Evolutionary conservation across 1,140 invertebrate genomes (phyloP), one percentile per base, ranked within the genome.

Genomic region (Popillia japonica): DNA sequence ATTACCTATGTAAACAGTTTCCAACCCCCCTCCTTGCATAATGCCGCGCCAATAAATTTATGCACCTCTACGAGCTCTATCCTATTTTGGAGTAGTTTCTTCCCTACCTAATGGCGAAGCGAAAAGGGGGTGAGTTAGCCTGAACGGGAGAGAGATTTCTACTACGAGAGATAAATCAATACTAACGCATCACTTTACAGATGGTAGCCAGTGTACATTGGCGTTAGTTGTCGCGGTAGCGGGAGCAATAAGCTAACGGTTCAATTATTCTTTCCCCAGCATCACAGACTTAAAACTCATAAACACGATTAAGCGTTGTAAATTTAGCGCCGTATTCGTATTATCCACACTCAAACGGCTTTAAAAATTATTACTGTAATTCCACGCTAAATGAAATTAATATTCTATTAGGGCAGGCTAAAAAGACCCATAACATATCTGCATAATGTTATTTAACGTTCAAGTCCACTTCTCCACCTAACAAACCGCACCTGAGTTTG

Each of bases 1-100:
- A 64, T 64, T 64, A 64, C 61, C 61, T 64, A 64, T 64, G 61
- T 64, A 64, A 64, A 64, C 61, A 64, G 61, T 64, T 64, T 64
- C 20, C n/a, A 64, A 17, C 61, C 44, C 61, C 61, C 17, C n/a
- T n/a, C n/a, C 61, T n/a, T 27, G 61, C 61, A 64, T 64, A 64
- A 64, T 64, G 61, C 17, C 61, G 20, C 11, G 61, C 61, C 61
- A 64, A 64, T 64, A 64, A 64, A 64, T 64, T 64, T 64, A 64
- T 64, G 61, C 61, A 64, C 61, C 61, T 64, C 61, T 64, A 64
- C 61, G 22, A n/a, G n/a, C n/a, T n/a, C n/a, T n/a, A n/a, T 64
- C 61, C 61, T 64, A 64, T 64, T 64, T 64, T 64, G 61, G 61
- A 64, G 61, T 64, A 64, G 61, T 64, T 64, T 64, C 61, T 64